phyloP scores from a whole-genome alignment of 2,797 vertebrate species.

The Poeciliopsis gracilis region DNA sequence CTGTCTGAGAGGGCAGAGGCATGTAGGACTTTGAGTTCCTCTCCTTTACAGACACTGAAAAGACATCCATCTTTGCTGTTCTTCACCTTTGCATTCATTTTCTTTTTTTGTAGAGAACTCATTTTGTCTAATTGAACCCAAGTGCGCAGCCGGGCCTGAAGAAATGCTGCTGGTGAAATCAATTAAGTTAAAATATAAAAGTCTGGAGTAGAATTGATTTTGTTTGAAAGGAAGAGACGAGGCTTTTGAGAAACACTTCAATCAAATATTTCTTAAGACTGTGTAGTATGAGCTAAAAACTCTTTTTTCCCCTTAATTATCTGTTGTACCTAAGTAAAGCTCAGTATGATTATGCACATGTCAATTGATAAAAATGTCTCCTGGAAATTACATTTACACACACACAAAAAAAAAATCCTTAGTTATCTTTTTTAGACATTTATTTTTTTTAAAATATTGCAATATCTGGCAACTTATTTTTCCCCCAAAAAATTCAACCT shows the following conservation, averaged over 20 bases:
- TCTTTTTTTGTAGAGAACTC: neutral
- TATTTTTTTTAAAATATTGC: neutral
- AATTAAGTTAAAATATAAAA: slow-evolving; percentile 5
- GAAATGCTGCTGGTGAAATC: slow-evolving; percentile 18
- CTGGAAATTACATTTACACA: neutral
- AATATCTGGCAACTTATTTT: neutral
- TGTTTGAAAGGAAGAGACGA: slow-evolving; percentile 16
- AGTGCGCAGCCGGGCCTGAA: slow-evolving; percentile 14
- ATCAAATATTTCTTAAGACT: slow-evolving; percentile 10
- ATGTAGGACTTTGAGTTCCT: slow-evolving; percentile 10
- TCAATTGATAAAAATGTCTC: neutral
- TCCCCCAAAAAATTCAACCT: neutral
- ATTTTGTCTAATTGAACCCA: slow-evolving; percentile 25
- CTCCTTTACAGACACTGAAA: slow-evolving; percentile 3
- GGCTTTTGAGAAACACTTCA: slow-evolving; percentile 14
- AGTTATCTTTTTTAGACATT: neutral
- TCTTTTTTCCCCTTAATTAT: neutral
- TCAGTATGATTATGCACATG: neutral
- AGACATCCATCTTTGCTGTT: neutral
- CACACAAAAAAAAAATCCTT: neutral
- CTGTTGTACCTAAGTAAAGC: neutral
- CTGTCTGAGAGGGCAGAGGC: slow-evolving; percentile 21
- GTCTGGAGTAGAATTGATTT: slow-evolving; percentile 13
- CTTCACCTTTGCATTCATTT: neutral
- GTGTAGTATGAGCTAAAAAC: neutral